phyloP scores from a whole-genome alignment of 2,797 vertebrate species.

The Limosa lapponica region DNA sequence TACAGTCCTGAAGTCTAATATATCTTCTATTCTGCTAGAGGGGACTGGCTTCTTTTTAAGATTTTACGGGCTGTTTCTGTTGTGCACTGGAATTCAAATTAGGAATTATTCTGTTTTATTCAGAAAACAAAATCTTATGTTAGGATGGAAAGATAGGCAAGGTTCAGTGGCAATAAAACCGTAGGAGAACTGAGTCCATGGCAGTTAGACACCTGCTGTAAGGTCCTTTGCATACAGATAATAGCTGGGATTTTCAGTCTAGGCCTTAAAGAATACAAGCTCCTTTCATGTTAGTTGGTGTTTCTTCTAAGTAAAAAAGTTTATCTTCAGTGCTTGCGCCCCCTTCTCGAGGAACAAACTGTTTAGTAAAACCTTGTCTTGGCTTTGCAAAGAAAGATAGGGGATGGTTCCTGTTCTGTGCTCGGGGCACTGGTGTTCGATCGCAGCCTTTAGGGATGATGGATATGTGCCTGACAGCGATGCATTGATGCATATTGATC shows the following conservation, averaged over 20 bases:
- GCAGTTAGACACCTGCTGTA: background rate
- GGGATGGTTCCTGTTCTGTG: background rate
- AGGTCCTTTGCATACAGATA: background rate
- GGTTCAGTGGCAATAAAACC: background rate
- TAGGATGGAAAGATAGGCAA: background rate
- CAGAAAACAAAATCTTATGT: background rate
- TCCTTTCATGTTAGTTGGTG: background rate
- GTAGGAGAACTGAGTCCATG: background rate
- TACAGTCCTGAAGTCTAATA: constrained; percentile 42
- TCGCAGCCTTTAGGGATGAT: background rate
- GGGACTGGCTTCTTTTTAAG: constrained; percentile 40
- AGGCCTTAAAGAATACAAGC: background rate
- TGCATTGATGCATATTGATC: background rate
- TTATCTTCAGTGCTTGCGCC: background rate
- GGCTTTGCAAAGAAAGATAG: background rate
- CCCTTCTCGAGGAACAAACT: background rate
- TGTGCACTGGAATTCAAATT: constrained; percentile 64
- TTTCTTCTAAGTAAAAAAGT: background rate
- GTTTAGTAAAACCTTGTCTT: background rate
- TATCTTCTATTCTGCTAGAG: constrained; percentile 62
- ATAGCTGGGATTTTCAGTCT: background rate
- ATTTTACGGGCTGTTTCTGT: constrained; percentile 55
- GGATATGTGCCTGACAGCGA: accelerated
- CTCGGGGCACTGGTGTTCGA: background rate
- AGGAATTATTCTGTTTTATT: constrained; percentile 26